A percentile compares a stretch with the other conserved stretches of the same genome.
Evolutionary conservation across 2,888 invertebrate species (phyloP).

Genomic region (Sphecodes monilicornis): DNA sequence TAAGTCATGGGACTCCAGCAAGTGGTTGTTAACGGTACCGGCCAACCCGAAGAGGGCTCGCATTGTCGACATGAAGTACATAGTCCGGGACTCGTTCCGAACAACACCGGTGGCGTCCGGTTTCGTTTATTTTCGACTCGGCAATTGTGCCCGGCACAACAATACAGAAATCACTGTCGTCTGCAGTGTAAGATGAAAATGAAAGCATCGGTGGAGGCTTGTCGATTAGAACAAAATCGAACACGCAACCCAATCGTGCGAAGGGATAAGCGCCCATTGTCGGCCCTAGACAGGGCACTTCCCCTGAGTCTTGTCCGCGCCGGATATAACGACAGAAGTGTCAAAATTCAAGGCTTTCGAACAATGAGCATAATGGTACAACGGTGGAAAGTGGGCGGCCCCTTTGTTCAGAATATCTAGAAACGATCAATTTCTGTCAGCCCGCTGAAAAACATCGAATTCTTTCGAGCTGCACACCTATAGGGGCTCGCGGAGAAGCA

Average conservation of each 20-base stretch:
- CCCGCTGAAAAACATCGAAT: constrained; percentile 5
- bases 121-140: constrained; percentile 55
- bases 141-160: constrained; percentile 55
- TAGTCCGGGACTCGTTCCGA: constrained; percentile 10
- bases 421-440: constrained; percentile 36
- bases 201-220: constrained; percentile 30
- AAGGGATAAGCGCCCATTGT: constrained; percentile 63
- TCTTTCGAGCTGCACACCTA: neutral
- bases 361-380: constrained; percentile 53
- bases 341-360: constrained; percentile 57
- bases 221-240: constrained; percentile 66
- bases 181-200: constrained; percentile 68
- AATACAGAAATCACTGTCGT: constrained; percentile 69
- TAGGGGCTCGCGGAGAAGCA: neutral
- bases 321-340: constrained; percentile 59
- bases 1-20: constrained; percentile 30
- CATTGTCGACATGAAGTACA: constrained; percentile 46
- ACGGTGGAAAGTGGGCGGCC: constrained; percentile 36
- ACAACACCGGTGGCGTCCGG: constrained; percentile 33
- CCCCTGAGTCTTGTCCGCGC: constrained; percentile 29
- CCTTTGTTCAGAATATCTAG: constrained; percentile 11
- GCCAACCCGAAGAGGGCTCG: constrained; percentile 16
- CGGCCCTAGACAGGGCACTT: constrained; percentile 39
- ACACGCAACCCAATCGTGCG: constrained; percentile 46
- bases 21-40: constrained; percentile 55